Evolutionary conservation across 2,113 vertebrate genomes (phyloP).

Genomic region (Nicator chloris): DNA sequence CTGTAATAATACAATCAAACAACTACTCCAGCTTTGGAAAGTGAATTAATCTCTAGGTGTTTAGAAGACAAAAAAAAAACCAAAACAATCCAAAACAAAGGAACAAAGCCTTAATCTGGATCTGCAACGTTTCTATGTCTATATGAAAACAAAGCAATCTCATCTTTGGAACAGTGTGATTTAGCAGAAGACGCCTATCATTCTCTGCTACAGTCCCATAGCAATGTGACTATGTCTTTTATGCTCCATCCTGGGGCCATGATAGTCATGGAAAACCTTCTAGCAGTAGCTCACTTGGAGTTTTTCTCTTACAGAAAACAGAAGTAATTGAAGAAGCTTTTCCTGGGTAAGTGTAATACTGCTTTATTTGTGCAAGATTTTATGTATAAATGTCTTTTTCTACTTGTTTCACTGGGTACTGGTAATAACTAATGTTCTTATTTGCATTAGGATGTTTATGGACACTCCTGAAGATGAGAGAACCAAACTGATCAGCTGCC

Average conservation of each 20-base stretch:
- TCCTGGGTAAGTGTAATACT: slow-evolving; percentile 83
- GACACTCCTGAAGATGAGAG: slow-evolving; percentile 95
- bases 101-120: neutral
- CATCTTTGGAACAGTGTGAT: neutral
- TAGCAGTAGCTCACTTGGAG: neutral
- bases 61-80: neutral
- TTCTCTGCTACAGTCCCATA: neutral
- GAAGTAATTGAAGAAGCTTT: slow-evolving; percentile 98
- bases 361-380: neutral
- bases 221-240: neutral
- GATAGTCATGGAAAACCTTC: neutral
- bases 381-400: neutral
- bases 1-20: rapidly evolving
- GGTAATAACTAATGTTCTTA: neutral
- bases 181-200: neutral
- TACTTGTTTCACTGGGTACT: neutral
- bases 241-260: neutral
- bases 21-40: neutral
- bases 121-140: neutral
- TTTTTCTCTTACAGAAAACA: slow-evolving; percentile 84
- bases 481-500: slow-evolving; percentile 93
- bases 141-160: neutral
- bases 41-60: neutral
- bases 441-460: slow-evolving; percentile 91
- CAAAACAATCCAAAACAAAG: neutral